Conservation (phyloP, 1,140 invertebrate species). For the Palaemon carinicauda region DNA sequence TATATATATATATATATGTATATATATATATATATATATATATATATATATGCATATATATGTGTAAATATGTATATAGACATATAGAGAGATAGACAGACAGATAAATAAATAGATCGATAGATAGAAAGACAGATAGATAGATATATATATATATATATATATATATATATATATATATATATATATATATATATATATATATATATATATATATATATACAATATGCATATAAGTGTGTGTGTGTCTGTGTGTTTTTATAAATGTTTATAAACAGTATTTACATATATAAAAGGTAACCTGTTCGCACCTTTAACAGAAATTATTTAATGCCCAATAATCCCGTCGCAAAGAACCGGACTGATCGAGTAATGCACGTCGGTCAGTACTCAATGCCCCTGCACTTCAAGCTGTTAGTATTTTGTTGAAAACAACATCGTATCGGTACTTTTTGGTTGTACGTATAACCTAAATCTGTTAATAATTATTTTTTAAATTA, state of each 20-base stretch:
- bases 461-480: too few relatives aligned
- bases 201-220: neutral
- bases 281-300: neutral
- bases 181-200: neutral
- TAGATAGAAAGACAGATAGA: too few relatives aligned
- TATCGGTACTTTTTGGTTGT: too few relatives aligned
- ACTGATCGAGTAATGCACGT: too few relatives aligned
- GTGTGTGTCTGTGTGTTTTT: too few relatives aligned
- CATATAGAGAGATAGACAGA: too few relatives aligned
- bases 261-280: too few relatives aligned
- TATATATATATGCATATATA: neutral
- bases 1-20: neutral
- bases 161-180: neutral
- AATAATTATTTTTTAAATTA: too few relatives aligned
- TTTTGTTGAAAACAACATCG: too few relatives aligned
- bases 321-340: slow-evolving; percentile 2
- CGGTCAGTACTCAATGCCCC: too few relatives aligned
- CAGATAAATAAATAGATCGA: too few relatives aligned
- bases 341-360: neutral
- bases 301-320: neutral
- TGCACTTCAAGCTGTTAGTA: too few relatives aligned
- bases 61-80: neutral
- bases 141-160: neutral
- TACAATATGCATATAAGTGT: neutral
- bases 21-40: slow-evolving; percentile 2